Base-by-base conservation (phyloP, 2,113 vertebrate species). In the Corythaeola cristata region DNA sequence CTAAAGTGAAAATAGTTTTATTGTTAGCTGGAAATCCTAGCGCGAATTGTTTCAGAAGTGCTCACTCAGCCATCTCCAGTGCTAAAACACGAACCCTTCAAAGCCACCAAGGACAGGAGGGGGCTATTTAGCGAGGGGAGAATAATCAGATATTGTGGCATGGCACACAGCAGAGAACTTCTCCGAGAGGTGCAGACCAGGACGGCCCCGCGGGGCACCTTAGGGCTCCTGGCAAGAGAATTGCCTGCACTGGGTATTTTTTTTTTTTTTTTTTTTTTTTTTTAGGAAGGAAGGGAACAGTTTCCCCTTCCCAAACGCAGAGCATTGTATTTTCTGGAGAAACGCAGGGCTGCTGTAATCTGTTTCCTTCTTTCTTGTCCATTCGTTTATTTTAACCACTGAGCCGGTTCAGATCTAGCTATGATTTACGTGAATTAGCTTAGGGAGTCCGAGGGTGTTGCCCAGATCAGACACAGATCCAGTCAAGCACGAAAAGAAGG, bases 41-140 rank as follows among this genome's bases (percentile, higher is more conserved):
- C 23, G 89, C 79, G 92, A 82, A 94, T 68, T 78, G 82, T 88
- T 95, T 71, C 83, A 87, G 76, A 83, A 97, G 94, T 76, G 90
- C 94, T 97, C 85, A 22, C 67, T 91, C 96, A 52, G 93, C 73
- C 95, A 66, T 74, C 83, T 5, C 96, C 83, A 69, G 83, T 6
- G 93, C 66, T 87, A 94, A 95, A 88, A 45, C 79, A 23, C 15
- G 88, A 68, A 78, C 73, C 89, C 94, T 93, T 95, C 93, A 80
- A 84, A 96, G 96, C 72, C 95, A 89, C 49, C 52, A 79, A 60
- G 88, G 76, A 37, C 71, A 23, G 83, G 83, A 89, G 89, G 87
- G 92, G 93, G 89, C 69, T 89, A 11, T 50, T 85, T 39, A 19
- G 72, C 44, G 73, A 72, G 53, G 35, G 71, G 49, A 89, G 68